Base-by-base conservation (phyloP, 2,113 vertebrate species). In the Accipiter cooperii region DNA sequence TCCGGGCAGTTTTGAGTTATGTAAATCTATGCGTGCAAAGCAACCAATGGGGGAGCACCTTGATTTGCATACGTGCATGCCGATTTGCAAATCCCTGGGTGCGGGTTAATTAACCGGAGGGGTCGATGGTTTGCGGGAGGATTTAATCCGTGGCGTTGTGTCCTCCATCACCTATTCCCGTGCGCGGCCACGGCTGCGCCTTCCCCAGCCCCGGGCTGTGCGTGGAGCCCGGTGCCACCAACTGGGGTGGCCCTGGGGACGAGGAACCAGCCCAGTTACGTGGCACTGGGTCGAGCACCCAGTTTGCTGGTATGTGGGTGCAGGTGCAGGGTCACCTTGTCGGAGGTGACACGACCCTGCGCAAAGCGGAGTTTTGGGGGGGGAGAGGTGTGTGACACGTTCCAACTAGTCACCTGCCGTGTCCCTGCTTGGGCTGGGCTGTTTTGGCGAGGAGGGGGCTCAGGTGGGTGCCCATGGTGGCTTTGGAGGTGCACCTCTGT, bases 401-500 rank as follows among this genome's bases (percentile, higher is more conserved):
- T 46, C 44, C 29, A 3, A 5, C 25, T 9, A 28, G 65, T 33
- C 58, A 19, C 73, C 44, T 19, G 38, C 52, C 0, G 1, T 14
- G 60, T 79, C 66, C 52, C 40, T 6, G 0, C 31, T 8, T 4
- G 12, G 78, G 9, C 33, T 44, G 42, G 49, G 42, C 17, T 40
- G 13, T 33, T 54, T 26, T 6, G 24, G 40, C 3, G 22, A 31
- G 42, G 77, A 36, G 26, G 51, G 28, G 51, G 18, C 29, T 42
- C 2, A 2, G 22, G 10, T 6, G 24, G 3, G 51, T 17, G 65
- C 40, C 33, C 0, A 1, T 1, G 6, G n/a, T 21, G 74, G 60
- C 26, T 63, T 55, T 1, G 6, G 74, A 31, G 61, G 6, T 1
- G 16, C 13, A 3, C 3, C 65, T 42, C 38, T 17, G 3, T 11